Conservation (phyloP, 2,888 invertebrate genomes). For the Ceriagrion tenellum region DNA sequence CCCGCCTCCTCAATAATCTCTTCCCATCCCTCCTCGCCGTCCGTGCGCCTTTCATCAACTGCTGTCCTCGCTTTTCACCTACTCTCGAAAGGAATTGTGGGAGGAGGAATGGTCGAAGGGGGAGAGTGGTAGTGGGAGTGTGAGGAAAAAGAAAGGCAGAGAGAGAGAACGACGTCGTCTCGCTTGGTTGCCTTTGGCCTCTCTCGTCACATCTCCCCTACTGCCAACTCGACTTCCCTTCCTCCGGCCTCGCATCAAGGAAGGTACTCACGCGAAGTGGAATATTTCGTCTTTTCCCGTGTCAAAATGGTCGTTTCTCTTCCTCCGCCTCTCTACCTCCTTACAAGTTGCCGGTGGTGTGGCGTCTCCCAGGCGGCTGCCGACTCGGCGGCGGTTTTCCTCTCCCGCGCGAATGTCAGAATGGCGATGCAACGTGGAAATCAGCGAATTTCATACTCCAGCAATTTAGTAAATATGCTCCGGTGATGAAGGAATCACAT, state of each 20-base stretch:
- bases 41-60: conserved; percentile 21
- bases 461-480: too few relatives aligned
- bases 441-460: not conserved
- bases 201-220: not conserved
- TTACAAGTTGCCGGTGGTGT: not conserved
- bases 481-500: too few relatives aligned
- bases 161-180: conserved; percentile 7
- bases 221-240: not conserved
- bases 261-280: conserved; percentile 39
- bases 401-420: not conserved
- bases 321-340: not conserved
- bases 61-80: conserved; percentile 51
- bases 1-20: too few relatives aligned
- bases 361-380: not conserved
- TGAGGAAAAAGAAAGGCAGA: not conserved
- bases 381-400: not conserved
- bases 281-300: conserved; percentile 25
- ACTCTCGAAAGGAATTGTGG: conserved; percentile 16
- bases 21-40: not conserved
- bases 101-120: not conserved
- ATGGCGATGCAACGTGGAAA: not conserved
- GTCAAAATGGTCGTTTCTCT: not conserved
- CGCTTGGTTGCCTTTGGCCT: conserved; percentile 41
- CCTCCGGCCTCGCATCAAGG: not conserved
- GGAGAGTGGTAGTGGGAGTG: not conserved